These are phyloP conservation scores for Quiscalus mexicanus DNA, from an alignment of 2,113 vertebrate species.

Conservation along the genomic window DNA sequence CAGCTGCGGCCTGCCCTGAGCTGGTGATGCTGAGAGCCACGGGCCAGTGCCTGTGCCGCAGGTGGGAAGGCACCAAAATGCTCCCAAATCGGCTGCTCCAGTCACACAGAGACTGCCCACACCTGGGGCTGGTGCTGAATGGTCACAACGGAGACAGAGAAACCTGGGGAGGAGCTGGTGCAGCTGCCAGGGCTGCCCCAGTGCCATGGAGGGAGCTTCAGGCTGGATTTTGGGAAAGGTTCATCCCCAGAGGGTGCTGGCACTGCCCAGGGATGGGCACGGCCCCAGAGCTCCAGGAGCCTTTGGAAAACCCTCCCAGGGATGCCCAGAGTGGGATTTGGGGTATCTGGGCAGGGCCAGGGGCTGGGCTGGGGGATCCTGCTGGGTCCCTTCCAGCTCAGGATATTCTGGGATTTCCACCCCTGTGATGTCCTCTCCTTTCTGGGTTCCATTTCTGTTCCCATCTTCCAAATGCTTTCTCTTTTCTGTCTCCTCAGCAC, in stretches of 20 bases:
- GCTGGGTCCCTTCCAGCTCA: fast-evolving
- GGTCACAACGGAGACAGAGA: fast-evolving
- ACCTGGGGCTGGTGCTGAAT: neutral
- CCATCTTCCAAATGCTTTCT: neutral
- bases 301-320: fast-evolving
- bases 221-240: neutral
- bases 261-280: neutral
- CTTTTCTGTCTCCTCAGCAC: neutral
- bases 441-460: neutral
- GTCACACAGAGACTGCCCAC: fast-evolving
- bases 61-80: fast-evolving
- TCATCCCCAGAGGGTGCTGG: neutral
- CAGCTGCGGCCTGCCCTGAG: neutral
- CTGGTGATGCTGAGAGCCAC: fast-evolving
- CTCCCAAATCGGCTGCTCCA: neutral
- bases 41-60: neutral
- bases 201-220: fast-evolving
- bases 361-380: fast-evolving
- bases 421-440: neutral
- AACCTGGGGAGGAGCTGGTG: neutral
- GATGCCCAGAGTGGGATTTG: neutral
- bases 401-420: neutral
- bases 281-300: neutral
- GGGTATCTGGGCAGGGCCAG: neutral
- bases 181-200: neutral